Percentiles rank a stretch among this genome's conserved stretches.
These are phyloP conservation scores for Sebastes aleutianus DNA, from an alignment of 2,797 vertebrate species.

Conservation along the genomic window DNA sequence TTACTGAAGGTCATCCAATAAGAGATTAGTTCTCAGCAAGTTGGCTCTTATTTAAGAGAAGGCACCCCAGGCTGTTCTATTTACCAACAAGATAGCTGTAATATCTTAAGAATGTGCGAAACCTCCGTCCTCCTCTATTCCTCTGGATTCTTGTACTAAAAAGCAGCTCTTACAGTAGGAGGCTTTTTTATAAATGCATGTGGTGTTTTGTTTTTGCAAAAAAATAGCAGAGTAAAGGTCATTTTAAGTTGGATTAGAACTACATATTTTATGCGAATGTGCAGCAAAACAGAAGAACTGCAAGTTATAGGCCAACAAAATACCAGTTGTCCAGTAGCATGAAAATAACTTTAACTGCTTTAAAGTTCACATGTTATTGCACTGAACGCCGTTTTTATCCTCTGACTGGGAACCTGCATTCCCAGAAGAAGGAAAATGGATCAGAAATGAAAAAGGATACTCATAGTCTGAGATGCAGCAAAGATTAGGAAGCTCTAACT, in stretches of 20 bases:
- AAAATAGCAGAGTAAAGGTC: constrained; percentile 12
- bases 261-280: background rate
- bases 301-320: background rate
- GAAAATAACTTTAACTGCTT: background rate
- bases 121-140: constrained; percentile 2
- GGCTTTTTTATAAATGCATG: constrained; percentile 29
- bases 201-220: constrained; percentile 17
- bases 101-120: constrained; percentile 33
- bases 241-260: constrained; percentile 8
- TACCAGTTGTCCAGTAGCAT: background rate
- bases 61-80: constrained; percentile 51
- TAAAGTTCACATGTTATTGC: background rate
- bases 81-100: constrained; percentile 63
- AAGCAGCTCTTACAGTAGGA: background rate
- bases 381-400: background rate
- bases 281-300: background rate
- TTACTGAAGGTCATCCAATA: constrained; percentile 75
- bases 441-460: background rate
- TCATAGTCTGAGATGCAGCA: background rate
- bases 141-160: constrained; percentile 9
- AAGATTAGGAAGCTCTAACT: background rate
- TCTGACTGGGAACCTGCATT: background rate
- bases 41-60: constrained; percentile 68
- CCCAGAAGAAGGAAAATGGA: background rate
- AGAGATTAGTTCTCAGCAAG: constrained; percentile 65